These are phyloP conservation scores for Actinostola sp. DNA, from an alignment of 92 coral and sea anemone genomes.

Conservation along the genomic window DNA sequence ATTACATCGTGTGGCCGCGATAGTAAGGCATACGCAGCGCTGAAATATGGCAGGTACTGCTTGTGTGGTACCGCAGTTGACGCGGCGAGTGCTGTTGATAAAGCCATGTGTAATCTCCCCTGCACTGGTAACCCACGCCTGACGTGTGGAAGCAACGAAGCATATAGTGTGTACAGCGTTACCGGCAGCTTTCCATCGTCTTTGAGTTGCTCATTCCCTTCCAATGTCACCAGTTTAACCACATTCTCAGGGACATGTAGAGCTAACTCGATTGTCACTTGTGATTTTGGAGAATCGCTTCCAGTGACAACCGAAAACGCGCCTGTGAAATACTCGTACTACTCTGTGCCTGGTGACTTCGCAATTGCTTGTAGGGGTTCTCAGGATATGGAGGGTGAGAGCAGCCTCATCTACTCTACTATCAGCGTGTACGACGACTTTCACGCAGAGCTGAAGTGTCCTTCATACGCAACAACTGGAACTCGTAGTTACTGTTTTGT, in stretches of 20 bases:
- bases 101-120: constrained; percentile 56
- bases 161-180: constrained; percentile 65
- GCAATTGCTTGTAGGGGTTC: constrained; percentile 20
- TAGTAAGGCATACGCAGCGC: constrained; percentile 56
- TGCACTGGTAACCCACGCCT: constrained; percentile 77
- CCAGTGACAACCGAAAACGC: constrained; percentile 18
- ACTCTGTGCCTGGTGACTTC: constrained; percentile 29
- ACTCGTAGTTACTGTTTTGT: constrained; percentile 48
- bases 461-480: constrained; percentile 56
- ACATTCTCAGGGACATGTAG: constrained; percentile 49
- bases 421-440: constrained; percentile 23
- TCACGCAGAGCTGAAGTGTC: constrained; percentile 62
- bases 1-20: constrained; percentile 71
- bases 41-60: constrained; percentile 80
- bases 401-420: neutral
- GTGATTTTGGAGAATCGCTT: constrained; percentile 74
- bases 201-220: constrained; percentile 52
- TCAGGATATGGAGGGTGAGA: constrained; percentile 51
- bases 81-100: constrained; percentile 25
- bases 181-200: constrained; percentile 50
- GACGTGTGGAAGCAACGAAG: constrained; percentile 70
- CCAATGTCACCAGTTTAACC: constrained; percentile 43
- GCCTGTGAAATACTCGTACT: constrained; percentile 29
- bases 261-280: constrained; percentile 32
- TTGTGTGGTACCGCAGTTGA: constrained; percentile 59